Evolutionary conservation across 2,888 invertebrate genomes (phyloP).

Genomic region (Drosophila neonasuta): DNA sequence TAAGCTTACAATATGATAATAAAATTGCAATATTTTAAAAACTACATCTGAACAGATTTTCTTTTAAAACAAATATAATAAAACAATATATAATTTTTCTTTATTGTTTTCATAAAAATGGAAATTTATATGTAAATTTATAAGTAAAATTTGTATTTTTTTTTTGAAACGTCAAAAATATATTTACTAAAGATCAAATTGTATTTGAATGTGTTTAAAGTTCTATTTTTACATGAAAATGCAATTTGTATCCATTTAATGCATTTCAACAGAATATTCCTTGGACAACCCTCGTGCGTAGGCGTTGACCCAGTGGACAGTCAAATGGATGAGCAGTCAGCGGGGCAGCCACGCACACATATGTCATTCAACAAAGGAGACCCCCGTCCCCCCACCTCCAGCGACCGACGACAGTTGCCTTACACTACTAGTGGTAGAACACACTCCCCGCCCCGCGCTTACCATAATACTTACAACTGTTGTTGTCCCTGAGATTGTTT

Average conservation of each 20-base stretch:
- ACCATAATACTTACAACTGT: constrained; percentile 20
- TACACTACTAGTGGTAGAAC: constrained; percentile 15
- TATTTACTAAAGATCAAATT: no score
- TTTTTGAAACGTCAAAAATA: no score
- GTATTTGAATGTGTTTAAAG: no score
- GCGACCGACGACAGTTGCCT: neutral
- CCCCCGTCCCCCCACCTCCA: constrained; percentile 2
- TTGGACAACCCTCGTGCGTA: constrained; percentile 38
- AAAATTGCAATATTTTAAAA: no score
- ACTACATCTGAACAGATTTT: no score
- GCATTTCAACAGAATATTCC: neutral
- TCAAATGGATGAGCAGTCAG: constrained; percentile 76
- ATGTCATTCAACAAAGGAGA: constrained; percentile 70
- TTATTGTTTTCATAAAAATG: no score
- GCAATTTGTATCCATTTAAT: neutral
- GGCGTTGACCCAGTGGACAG: constrained; percentile 56
- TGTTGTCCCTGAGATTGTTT: constrained; percentile 66
- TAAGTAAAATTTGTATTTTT: no score
- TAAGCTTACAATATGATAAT: no score
- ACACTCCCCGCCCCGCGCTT: constrained; percentile 10
- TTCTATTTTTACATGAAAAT: no score
- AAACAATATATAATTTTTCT: no score
- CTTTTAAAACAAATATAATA: no score
- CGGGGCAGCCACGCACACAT: constrained; percentile 68
- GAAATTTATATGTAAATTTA: no score